phyloP scores from a whole-genome alignment of 2,888 invertebrate species.

The Lottia scabra region DNA sequence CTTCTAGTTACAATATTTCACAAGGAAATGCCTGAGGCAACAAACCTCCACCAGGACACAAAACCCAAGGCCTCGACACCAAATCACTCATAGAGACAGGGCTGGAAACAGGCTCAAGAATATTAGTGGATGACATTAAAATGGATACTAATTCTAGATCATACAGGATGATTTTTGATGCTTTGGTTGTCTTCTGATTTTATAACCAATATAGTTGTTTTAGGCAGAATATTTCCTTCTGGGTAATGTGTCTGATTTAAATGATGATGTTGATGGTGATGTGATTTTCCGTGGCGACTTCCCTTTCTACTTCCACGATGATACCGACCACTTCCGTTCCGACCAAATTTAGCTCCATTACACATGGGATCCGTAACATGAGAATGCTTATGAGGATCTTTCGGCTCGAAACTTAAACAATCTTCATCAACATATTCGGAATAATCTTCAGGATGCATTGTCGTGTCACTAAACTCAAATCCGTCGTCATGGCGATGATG shows the following conservation, averaged over 20 bases:
- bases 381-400: constrained; percentile 8
- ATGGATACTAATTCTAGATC: background rate
- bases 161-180: background rate
- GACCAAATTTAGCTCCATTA: constrained; percentile 29
- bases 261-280: constrained; percentile 22
- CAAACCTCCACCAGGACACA: no score
- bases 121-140: no score
- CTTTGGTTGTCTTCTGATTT: background rate
- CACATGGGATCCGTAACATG: constrained; percentile 18
- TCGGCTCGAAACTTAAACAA: constrained; percentile 9
- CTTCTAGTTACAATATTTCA: no score
- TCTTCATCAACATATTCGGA: constrained; percentile 27
- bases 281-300: constrained; percentile 1
- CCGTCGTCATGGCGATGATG: constrained; percentile 48
- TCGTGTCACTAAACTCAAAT: constrained; percentile 58
- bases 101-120: no score
- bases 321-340: constrained; percentile 10
- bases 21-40: no score
- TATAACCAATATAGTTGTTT: background rate
- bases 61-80: no score
- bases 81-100: no score
- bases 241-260: constrained; percentile 21
- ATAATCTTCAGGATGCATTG: constrained; percentile 43
- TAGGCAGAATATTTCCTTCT: background rate
- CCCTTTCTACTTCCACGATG: constrained; percentile 10